A percentile compares a stretch with the other conserved stretches of the same genome.
Evolutionary conservation across 2,888 invertebrate species (phyloP).

Genomic region (Horisme vitalbata): DNA sequence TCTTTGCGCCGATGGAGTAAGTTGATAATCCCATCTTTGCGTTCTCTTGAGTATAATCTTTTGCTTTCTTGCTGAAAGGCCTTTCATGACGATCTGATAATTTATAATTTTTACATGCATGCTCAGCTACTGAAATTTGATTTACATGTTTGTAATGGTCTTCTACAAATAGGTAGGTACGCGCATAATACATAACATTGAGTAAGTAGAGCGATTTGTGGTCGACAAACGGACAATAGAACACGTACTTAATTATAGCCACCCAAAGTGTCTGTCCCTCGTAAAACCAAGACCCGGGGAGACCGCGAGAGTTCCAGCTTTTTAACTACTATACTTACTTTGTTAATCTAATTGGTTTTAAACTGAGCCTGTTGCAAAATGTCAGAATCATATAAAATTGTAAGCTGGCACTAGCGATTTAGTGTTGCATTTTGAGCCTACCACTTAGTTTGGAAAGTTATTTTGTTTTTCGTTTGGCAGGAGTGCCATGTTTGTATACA

Average conservation of each 20-base stretch:
- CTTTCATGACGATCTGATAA: constrained; percentile 7
- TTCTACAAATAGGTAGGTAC: constrained; percentile 2
- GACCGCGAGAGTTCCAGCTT: constrained; percentile 18
- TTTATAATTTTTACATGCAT: constrained; percentile 17
- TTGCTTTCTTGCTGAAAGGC: not conserved
- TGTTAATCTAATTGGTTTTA: constrained; percentile 20
- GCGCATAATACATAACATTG: constrained; percentile 28
- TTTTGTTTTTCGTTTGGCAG: no score
- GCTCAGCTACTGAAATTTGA: constrained; percentile 20
- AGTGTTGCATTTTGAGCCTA: no score
- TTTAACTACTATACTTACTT: constrained; percentile 29
- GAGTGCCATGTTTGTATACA: no score
- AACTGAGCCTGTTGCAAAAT: constrained; percentile 19
- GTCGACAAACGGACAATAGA: constrained; percentile 28
- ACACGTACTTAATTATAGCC: constrained; percentile 36
- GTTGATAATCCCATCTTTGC: no score
- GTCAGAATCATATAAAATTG: no score
- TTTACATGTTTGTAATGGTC: constrained; percentile 8
- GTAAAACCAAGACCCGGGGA: constrained; percentile 24
- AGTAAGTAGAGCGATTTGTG: constrained; percentile 31
- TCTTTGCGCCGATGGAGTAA: no score
- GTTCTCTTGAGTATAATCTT: no score
- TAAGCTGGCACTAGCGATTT: no score
- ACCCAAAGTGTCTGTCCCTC: constrained; percentile 30
- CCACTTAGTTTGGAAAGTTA: no score